Percentiles rank a stretch among this genome's conserved stretches.
Evolutionary conservation across 2,888 invertebrate species (phyloP).

Genomic region (Actias luna): DNA sequence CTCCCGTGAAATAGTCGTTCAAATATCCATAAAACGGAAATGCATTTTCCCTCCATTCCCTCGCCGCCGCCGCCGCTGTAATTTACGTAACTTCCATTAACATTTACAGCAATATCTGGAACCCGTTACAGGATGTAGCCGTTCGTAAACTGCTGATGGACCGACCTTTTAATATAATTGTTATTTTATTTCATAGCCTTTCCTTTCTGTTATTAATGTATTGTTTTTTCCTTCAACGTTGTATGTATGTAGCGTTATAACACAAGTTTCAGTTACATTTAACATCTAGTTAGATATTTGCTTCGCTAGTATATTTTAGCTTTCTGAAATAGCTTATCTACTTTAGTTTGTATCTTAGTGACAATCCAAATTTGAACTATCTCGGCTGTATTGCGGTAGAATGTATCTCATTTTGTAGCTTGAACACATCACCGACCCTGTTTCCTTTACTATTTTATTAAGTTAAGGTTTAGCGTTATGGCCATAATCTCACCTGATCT

Average conservation of each 20-base stretch:
- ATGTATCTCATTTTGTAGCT: background rate
- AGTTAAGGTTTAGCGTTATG: too few relatives aligned
- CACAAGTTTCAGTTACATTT: background rate
- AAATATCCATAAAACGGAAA: constrained; percentile 1
- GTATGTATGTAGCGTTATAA: background rate
- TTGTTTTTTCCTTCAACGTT: constrained; percentile 24
- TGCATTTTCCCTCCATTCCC: constrained; percentile 2
- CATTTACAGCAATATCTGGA: constrained; percentile 11
- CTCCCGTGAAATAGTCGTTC: background rate
- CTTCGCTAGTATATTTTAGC: background rate
- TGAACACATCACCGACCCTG: too few relatives aligned
- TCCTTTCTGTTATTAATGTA: constrained; percentile 41
- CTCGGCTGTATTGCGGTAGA: background rate
- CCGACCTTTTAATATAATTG: constrained; percentile 42
- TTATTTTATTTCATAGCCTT: constrained; percentile 39
- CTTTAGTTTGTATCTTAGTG: background rate
- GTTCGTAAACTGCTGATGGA: constrained; percentile 34
- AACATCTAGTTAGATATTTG: background rate
- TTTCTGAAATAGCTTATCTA: background rate
- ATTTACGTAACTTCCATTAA: constrained; percentile 35
- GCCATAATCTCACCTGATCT: too few relatives aligned
- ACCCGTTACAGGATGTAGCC: constrained; percentile 27
- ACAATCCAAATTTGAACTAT: background rate
- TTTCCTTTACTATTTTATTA: too few relatives aligned
- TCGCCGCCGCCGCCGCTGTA: constrained; percentile 2